Evolutionary conservation across 2,797 vertebrate species (phyloP).

Genomic region (Alauda arvensis): DNA sequence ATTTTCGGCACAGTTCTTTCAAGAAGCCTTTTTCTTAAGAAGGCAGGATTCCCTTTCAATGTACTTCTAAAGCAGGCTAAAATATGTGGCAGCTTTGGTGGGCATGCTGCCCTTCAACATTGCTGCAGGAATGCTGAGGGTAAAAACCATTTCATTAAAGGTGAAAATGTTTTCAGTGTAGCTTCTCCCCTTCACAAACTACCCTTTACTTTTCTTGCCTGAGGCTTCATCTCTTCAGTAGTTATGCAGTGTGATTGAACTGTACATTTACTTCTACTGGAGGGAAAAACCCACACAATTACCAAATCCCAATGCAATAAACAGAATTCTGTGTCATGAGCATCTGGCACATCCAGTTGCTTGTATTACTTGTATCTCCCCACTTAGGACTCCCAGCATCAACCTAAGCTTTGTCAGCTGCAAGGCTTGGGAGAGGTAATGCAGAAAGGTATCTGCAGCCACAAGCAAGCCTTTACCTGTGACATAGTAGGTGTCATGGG

Average conservation of each 20-base stretch:
- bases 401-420: not conserved
- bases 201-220: slow-evolving; percentile 3
- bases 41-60: not conserved
- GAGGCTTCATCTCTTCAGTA: slow-evolving; percentile 14
- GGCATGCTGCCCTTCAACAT: not conserved
- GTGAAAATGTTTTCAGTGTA: slow-evolving; percentile 3
- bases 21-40: not conserved
- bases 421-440: not conserved
- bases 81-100: not conserved
- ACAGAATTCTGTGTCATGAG: not conserved
- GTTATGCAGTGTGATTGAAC: not conserved
- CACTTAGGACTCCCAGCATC: not conserved
- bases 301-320: not conserved
- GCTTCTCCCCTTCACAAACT: not conserved
- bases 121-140: not conserved
- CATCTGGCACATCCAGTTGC: not conserved
- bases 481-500: not conserved
- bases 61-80: not conserved
- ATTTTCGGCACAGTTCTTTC: not conserved
- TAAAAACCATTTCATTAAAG: slow-evolving; percentile 9
- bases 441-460: not conserved
- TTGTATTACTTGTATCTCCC: not conserved
- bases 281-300: not conserved
- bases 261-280: not conserved
- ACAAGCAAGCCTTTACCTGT: not conserved